phyloP scores from a whole-genome alignment of 1,140 invertebrate species.

The Cydia strobilella region DNA sequence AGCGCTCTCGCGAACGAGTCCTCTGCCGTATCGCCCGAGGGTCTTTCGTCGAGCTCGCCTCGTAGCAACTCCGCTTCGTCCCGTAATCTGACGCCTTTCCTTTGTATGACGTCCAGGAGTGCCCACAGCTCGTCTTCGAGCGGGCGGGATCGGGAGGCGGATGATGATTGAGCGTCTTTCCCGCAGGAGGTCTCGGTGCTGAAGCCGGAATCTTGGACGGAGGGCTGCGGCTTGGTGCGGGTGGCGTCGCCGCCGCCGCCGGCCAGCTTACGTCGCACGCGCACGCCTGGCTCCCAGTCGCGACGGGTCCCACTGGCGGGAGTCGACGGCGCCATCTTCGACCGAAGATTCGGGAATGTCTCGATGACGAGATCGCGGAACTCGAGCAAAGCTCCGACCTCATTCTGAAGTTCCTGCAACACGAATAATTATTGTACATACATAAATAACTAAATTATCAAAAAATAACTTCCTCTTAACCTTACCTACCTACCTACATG shows the following conservation, averaged over 20 bases:
- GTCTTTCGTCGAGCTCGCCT: slow-evolving; percentile 74
- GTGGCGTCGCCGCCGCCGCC: slow-evolving; percentile 81
- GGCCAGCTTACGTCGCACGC: slow-evolving; percentile 85
- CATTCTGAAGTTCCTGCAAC: slow-evolving; percentile 91
- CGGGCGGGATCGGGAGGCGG: slow-evolving; percentile 66
- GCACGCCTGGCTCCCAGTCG: slow-evolving; percentile 90
- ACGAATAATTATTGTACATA: background rate
- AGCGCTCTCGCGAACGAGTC: slow-evolving; percentile 77
- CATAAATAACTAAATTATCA: background rate
- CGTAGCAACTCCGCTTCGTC: slow-evolving; percentile 82
- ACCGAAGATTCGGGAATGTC: slow-evolving; percentile 92
- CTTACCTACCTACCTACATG: background rate
- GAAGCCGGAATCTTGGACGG: slow-evolving; percentile 92
- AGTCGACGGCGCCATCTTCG: slow-evolving; percentile 84
- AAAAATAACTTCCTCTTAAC: background rate
- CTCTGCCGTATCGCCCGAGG: slow-evolving; percentile 72
- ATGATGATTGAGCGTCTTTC: slow-evolving; percentile 86
- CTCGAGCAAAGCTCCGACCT: slow-evolving; percentile 92
- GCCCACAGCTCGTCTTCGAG: slow-evolving; percentile 91
- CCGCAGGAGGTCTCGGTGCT: slow-evolving; percentile 90
- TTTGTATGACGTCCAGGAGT: slow-evolving; percentile 90
- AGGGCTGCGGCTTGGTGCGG: slow-evolving; percentile 84
- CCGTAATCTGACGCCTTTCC: slow-evolving; percentile 87
- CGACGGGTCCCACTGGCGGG: slow-evolving; percentile 71
- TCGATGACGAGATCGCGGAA: slow-evolving; percentile 95